Percentiles rank a stretch among this genome's conserved stretches.
Conservation (phyloP, 1,140 invertebrate species). For the Heterodera schachtii region DNA sequence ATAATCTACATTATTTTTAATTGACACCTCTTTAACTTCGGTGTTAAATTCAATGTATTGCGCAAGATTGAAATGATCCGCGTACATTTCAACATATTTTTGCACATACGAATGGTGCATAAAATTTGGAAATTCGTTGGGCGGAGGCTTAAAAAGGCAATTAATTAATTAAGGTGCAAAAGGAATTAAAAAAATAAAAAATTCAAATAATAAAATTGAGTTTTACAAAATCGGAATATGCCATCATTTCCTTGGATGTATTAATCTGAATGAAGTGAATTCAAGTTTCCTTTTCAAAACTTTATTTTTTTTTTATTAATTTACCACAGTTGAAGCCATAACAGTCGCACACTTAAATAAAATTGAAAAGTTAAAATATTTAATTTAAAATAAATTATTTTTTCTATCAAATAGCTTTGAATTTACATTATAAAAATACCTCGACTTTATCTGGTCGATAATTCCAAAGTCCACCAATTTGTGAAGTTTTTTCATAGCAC, state of each 20-base stretch:
- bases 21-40: constrained; percentile 59
- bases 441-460: constrained; percentile 64
- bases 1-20: constrained; percentile 31
- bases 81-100: constrained; percentile 68
- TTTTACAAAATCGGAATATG: constrained; percentile 68
- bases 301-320: not conserved
- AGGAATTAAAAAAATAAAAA: constrained; percentile 59
- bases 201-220: not conserved
- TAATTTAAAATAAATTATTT: not conserved
- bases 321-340: constrained; percentile 66
- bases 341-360: constrained; percentile 61
- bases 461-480: constrained; percentile 71
- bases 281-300: not conserved
- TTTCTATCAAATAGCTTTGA: no score
- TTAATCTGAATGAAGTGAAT: constrained; percentile 64
- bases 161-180: not conserved
- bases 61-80: constrained; percentile 66
- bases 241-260: constrained; percentile 70
- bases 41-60: constrained; percentile 64
- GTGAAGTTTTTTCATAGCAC: constrained; percentile 68
- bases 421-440: constrained; percentile 11
- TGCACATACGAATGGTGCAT: constrained; percentile 68
- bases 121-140: constrained; percentile 67
- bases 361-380: not conserved
- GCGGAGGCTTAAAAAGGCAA: constrained; percentile 61